Evolutionary conservation across 2,888 invertebrate species (phyloP).

Genomic region (Eupithecia centaureata): DNA sequence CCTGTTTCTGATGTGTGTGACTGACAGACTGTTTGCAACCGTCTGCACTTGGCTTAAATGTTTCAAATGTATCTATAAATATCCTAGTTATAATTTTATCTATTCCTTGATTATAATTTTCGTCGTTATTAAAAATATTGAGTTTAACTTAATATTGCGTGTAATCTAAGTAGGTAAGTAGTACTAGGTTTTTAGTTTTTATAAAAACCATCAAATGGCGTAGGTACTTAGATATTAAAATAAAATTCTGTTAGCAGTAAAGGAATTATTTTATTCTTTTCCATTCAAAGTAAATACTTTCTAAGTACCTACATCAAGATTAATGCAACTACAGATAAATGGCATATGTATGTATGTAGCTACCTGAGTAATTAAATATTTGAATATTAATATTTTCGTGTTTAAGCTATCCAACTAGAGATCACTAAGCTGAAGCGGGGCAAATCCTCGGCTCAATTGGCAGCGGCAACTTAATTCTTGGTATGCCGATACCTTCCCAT

Average conservation of each 20-base stretch:
- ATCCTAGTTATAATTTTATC: no score
- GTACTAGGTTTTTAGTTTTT: no score
- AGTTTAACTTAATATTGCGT: no score
- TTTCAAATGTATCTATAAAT: no score
- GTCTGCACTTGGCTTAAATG: no score
- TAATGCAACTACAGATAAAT: background rate
- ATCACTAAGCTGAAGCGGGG: constrained; percentile 41
- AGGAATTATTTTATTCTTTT: background rate
- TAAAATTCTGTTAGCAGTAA: background rate
- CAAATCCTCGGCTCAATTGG: constrained; percentile 71
- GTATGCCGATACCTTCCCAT: constrained; percentile 84
- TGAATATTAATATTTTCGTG: background rate
- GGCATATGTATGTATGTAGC: background rate
- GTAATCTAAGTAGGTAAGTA: no score
- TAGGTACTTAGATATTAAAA: background rate
- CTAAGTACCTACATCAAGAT: background rate
- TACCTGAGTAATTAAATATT: background rate
- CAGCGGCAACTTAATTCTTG: constrained; percentile 78
- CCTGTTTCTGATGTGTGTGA: no score
- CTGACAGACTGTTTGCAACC: no score
- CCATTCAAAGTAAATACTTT: background rate
- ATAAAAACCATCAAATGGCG: no score
- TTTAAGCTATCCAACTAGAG: background rate
- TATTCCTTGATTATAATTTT: no score
- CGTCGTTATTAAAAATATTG: no score